These are phyloP conservation scores for Eremobia ochroleuca DNA, from an alignment of 2,888 invertebrate genomes.

Conservation along the genomic window DNA sequence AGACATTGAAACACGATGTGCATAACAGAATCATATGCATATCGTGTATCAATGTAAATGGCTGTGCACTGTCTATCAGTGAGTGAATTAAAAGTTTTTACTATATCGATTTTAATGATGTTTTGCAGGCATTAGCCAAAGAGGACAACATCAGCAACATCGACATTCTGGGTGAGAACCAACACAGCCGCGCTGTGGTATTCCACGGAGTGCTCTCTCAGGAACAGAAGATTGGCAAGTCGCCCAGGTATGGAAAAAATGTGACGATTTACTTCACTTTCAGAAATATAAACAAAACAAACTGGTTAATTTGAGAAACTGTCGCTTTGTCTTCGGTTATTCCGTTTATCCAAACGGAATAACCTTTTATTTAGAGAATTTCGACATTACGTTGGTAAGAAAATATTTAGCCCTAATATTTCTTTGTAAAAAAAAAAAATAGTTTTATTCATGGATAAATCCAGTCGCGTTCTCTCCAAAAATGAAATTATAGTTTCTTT, in stretches of 20 bases:
- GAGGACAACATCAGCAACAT: slow-evolving; percentile 68
- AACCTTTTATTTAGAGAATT: not conserved
- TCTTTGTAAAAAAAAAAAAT: not conserved
- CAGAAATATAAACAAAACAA: not conserved
- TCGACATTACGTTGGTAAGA: not conserved
- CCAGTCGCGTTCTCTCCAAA: not conserved
- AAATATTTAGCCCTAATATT: not conserved
- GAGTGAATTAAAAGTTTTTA: not conserved
- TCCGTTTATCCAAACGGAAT: too few relatives aligned
- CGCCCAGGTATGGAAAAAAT: slow-evolving; percentile 71
- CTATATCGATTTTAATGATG: not conserved
- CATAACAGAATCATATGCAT: too few relatives aligned
- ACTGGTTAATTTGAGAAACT: not conserved
- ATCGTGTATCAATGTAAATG: not conserved
- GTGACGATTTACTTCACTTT: not conserved
- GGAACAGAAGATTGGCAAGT: slow-evolving; percentile 72
- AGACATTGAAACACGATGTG: too few relatives aligned
- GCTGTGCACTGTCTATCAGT: not conserved
- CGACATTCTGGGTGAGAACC: slow-evolving; percentile 68
- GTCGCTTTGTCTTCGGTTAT: not conserved
- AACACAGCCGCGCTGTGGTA: slow-evolving; percentile 70
- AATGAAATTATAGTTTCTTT: not conserved
- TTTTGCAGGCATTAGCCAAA: slow-evolving; percentile 70
- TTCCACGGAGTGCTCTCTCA: slow-evolving; percentile 76
- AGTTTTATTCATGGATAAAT: not conserved